Base-by-base conservation (phyloP, 2,888 invertebrate genomes). In the Ophion costatus region DNA sequence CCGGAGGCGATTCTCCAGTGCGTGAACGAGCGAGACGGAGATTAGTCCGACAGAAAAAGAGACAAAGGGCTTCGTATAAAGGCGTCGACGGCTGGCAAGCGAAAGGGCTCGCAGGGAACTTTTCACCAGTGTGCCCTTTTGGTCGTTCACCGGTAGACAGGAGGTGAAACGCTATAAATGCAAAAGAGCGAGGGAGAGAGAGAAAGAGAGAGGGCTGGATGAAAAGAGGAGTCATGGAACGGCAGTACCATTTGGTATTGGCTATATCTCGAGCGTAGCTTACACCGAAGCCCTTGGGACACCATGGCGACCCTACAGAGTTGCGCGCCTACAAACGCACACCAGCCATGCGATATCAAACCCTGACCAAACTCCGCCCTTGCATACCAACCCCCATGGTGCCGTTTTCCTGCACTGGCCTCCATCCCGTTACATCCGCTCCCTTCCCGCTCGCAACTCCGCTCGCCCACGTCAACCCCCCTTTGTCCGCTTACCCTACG, bases 241-340 rank as follows among this genome's bases (percentile, higher is more conserved):
- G 85, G 86, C 80, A 82, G 87, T 89, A 79, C 87, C 87, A 88
- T 89, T 91, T 86, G 88, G 90, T 90, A 92, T 92, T 91, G 92
- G 92, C 92, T 90, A 90, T 91, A 92, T 92, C 91, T 89, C 86
- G 84, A 86, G 87, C 90, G 90, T 92, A 89, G 91, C 91, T 88
- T 88, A 88, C 88, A 87, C 85, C 45, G 74, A 84, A 84, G 80
- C 88, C 87, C 87, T 76, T 82, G 89, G 89, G 88, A 87, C 82
- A 82, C 73, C 57, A 80, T 0, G 59, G 73, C 61, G 74, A 80
- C 83, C 80, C 80, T 64, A 67, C 42, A 56, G 64, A 75, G 66
- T 61, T 69, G 74, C 61, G 59, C 59, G 70, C 51, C 17, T 51
- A 51, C 51, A 14, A 51, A 51, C 67, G 61, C 66, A 75, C 64